phyloP scores from a whole-genome alignment of 2,888 invertebrate genomes.

The Tanytarsus gracilentus region DNA sequence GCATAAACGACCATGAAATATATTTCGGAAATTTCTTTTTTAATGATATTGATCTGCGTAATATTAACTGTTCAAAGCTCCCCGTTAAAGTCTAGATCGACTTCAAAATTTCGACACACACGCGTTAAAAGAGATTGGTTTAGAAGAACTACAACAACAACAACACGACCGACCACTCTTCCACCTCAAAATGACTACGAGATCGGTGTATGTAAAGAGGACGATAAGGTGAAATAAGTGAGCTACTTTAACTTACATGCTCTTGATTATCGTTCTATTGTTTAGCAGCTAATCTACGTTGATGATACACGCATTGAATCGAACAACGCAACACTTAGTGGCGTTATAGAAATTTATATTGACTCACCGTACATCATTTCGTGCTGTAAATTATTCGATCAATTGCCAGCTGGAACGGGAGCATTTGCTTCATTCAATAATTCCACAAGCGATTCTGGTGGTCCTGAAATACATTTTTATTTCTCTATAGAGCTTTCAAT shows the following conservation, averaged over 20 bases:
- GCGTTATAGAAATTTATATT: slow-evolving; percentile 18
- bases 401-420: slow-evolving; percentile 12
- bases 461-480: too few relatives aligned
- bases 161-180: neutral
- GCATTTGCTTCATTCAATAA: neutral
- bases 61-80: neutral
- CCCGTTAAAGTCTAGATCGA: neutral
- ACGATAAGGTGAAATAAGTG: slow-evolving; percentile 6
- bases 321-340: slow-evolving; percentile 18
- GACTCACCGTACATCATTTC: slow-evolving; percentile 23
- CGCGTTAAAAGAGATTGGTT: neutral
- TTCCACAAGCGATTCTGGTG: slow-evolving; percentile 6
- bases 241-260: neutral
- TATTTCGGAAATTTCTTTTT: neutral
- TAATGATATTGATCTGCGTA: neutral
- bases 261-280: neutral
- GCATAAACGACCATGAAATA: neutral
- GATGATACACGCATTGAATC: slow-evolving; percentile 18
- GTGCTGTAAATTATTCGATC: slow-evolving; percentile 12
- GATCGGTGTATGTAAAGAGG: slow-evolving; percentile 2
- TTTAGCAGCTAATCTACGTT: slow-evolving; percentile 16
- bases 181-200: neutral
- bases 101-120: neutral
- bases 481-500: too few relatives aligned
- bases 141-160: neutral